Evolutionary conservation across 1,140 invertebrate species (phyloP), one percentile per base, ranked within the genome.

Genomic region (Globodera ellingtonae): DNA sequence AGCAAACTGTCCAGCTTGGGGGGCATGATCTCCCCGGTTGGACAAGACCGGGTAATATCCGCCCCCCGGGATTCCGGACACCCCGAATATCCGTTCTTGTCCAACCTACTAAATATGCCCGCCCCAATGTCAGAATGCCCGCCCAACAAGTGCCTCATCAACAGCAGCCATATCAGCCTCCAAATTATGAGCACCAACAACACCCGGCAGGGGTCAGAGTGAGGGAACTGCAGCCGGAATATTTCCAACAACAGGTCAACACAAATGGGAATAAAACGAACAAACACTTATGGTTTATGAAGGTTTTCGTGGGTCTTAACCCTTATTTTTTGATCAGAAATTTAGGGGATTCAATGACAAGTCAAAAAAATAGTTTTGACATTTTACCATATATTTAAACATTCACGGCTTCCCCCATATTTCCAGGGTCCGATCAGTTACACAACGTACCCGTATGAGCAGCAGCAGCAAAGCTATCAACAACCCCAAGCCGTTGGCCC

Each of bases 171-270:
- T 62, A 81, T 35, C 48, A 78, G 6, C 15, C 56, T 9, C 74
- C 47, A 24, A 67, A n/a, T 62, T 62, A 48, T 18, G 74, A 65
- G 6, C 74, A 79, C 15, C 73, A 78, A 10, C 67, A 79, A 59
- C 47, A 50, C 4, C 72, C 6, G 65, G 47, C 52, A 44, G 72
- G 72, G n/a, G 72, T 46, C 35, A 72, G 78, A 48, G 72, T 81
- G 21, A 56, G 66, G 56, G 80, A 81, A 59, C 7, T 81, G 50
- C 80, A 80, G 8, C 78, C 77, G 44, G 80, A 81, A 21, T 81
- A 81, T 15, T 70, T 72, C 5, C 72, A 81, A 1, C 80, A 81
- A 72, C 80, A 81, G 72, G 80, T 81, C 2, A 15, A n/a, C 7
- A 13, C n/a, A 2, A 9, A 21, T 72, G 46, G 78, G 24, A 24